Conservation (phyloP, 2,113 vertebrate genomes). For the Egretta garzetta region DNA sequence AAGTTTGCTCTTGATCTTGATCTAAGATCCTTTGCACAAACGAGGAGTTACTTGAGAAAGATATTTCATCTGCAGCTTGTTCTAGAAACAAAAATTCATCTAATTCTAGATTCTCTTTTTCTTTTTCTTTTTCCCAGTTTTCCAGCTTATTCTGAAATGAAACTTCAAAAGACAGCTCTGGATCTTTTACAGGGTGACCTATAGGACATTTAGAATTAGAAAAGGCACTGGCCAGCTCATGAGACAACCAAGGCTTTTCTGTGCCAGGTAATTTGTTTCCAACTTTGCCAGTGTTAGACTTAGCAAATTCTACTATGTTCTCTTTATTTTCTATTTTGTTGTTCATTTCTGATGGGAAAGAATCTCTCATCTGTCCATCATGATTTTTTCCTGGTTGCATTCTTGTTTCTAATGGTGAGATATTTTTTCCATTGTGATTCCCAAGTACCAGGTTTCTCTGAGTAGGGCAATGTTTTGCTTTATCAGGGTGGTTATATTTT, state of each 20-base stretch:
- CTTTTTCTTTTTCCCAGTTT: conserved; percentile 83
- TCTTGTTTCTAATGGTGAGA: conserved; percentile 12
- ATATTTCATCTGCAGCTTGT: conserved; percentile 92
- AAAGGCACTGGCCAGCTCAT: background rate
- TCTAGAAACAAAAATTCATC: conserved; percentile 96
- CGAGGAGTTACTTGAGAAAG: conserved; percentile 96
- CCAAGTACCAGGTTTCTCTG: conserved; percentile 68
- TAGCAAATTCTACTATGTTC: conserved; percentile 24
- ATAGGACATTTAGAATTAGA: background rate
- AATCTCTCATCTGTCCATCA: conserved; percentile 45
- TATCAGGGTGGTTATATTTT: conserved; percentile 32
- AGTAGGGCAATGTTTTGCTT: conserved; percentile 32
- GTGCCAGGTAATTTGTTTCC: background rate
- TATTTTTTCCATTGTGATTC: conserved; percentile 73
- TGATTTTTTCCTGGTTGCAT: conserved; percentile 30
- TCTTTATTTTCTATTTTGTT: conserved; percentile 68
- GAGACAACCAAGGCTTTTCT: background rate
- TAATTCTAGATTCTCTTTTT: conserved; percentile 87
- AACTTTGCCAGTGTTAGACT: background rate
- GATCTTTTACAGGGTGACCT: background rate
- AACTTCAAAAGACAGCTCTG: conserved; percentile 81
- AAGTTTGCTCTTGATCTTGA: conserved; percentile 76
- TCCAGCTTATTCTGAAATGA: conserved; percentile 86
- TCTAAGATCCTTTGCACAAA: conserved; percentile 90
- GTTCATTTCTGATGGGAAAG: conserved; percentile 35